Evolutionary conservation across 1,140 invertebrate genomes (phyloP).

Genomic region (Lepidostoma basale): DNA sequence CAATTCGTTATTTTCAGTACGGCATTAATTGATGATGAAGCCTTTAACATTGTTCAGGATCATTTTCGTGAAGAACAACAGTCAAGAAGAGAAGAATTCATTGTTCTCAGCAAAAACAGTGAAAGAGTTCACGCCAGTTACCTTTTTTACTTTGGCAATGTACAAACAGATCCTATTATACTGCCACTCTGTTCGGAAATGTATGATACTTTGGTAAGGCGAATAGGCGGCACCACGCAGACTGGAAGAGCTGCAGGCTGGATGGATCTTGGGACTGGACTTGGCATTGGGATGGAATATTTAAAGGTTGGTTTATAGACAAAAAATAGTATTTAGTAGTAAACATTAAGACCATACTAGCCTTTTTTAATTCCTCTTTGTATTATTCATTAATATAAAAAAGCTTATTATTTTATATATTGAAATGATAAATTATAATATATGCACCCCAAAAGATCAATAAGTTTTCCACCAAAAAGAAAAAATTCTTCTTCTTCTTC

Average conservation of each 20-base stretch:
- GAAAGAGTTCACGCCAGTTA: constrained; percentile 53
- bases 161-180: constrained; percentile 17
- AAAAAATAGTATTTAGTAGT: too few relatives aligned
- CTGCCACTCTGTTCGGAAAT: constrained; percentile 34
- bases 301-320: too few relatives aligned
- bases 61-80: constrained; percentile 30
- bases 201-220: constrained; percentile 23
- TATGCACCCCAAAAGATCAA: too few relatives aligned
- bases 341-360: too few relatives aligned
- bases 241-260: constrained; percentile 31
- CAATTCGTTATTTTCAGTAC: constrained; percentile 6
- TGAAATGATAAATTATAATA: too few relatives aligned
- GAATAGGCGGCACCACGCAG: constrained; percentile 37
- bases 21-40: neutral
- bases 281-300: too few relatives aligned
- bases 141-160: constrained; percentile 53
- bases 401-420: too few relatives aligned
- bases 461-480: too few relatives aligned
- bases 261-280: constrained; percentile 38
- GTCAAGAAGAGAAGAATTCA: constrained; percentile 51
- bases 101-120: constrained; percentile 52
- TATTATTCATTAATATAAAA: too few relatives aligned
- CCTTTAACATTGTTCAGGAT: neutral
- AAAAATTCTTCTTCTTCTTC: too few relatives aligned
- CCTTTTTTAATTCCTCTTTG: too few relatives aligned